These are phyloP conservation scores for Eupithecia abbreviata DNA, from an alignment of 2,888 invertebrate genomes.

Conservation along the genomic window DNA sequence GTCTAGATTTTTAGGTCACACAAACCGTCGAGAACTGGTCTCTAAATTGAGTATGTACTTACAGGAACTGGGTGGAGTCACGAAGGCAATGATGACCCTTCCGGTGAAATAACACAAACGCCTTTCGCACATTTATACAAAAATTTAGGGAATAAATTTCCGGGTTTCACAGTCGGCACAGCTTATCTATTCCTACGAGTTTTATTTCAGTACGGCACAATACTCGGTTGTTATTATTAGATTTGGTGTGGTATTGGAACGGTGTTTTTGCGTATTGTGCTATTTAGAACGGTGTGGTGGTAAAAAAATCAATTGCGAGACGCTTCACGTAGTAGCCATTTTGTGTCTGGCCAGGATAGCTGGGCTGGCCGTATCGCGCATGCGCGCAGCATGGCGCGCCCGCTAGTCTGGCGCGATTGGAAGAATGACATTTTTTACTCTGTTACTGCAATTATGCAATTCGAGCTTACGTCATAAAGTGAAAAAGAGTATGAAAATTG, in stretches of 20 bases:
- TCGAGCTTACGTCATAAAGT: conserved; percentile 1
- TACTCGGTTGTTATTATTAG: conserved; percentile 26
- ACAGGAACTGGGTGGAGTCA: conserved; percentile 43
- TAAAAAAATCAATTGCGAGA: conserved; percentile 76
- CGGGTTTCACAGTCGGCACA: conserved; percentile 42
- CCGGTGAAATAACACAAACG: conserved; percentile 46
- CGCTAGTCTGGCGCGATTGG: conserved; percentile 51
- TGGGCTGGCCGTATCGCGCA: conserved; percentile 62
- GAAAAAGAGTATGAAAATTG: background rate
- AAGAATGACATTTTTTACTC: conserved; percentile 5
- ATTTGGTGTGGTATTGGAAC: conserved; percentile 34
- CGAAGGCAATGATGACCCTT: conserved; percentile 20
- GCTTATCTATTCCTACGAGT: conserved; percentile 34
- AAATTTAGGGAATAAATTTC: conserved; percentile 43
- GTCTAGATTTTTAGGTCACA: conserved; percentile 73
- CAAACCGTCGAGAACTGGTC: conserved; percentile 53
- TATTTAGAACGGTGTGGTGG: conserved; percentile 57
- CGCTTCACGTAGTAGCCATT: conserved; percentile 70
- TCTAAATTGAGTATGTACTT: conserved; percentile 49
- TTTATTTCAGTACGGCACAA: conserved; percentile 39
- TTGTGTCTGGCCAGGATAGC: conserved; percentile 67
- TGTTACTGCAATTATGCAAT: conserved; percentile 11
- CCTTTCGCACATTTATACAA: conserved; percentile 52
- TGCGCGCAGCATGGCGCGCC: conserved; percentile 62
- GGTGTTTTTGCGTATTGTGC: conserved; percentile 48